Evolutionary conservation across 1,140 invertebrate species (phyloP), one percentile per base, ranked within the genome.

Genomic region (Schlechtendalia chinensis): DNA sequence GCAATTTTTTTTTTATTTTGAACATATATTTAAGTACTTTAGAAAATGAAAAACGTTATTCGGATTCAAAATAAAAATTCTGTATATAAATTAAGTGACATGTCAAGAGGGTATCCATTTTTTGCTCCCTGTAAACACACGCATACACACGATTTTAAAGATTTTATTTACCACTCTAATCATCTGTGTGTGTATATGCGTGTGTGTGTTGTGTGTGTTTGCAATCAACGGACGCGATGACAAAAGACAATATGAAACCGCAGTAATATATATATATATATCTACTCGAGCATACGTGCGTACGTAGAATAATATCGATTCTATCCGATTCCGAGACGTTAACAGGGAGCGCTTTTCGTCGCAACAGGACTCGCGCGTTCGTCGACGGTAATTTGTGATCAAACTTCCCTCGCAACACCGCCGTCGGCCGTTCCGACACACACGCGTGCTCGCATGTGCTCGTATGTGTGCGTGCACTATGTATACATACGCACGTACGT

Each of bases 271-370:
- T n/a, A 59, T 16, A 16, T 11, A 12, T 59, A 59, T 59, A 27
- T 11, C 11, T 58, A 27, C n/a, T n/a, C n/a, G n/a, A n/a, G n/a
- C n/a, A n/a, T 5, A 10, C 14, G 24, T 22, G 10, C 5, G 12
- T 29, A 24, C 39, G 39, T 24, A n/a, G n/a, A 69, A 69, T 69
- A 69, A 47, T 69, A 69, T 69, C 65, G 65, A 69, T 69, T 69
- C 5, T 32, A 47, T 47, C 65, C 39, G 39, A 69, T 69, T 69
- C 65, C 14, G 22, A 32, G n/a, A 69, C n/a, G 45, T 69, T 47
- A 69, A 69, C 65, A 19, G 65, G 65, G 65, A 69, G 39, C 65
- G 65, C 65, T 69, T 69, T 69, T 69, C 24, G 39, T n/a, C 32
- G 32, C 22, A 32, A 54, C 53, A n/a, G 39, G 47, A 69, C 22